A percentile compares a stretch with the other conserved stretches of the same genome.
Conservation (phyloP, 1,140 invertebrate genomes). For the Pollicipes pollicipes region DNA sequence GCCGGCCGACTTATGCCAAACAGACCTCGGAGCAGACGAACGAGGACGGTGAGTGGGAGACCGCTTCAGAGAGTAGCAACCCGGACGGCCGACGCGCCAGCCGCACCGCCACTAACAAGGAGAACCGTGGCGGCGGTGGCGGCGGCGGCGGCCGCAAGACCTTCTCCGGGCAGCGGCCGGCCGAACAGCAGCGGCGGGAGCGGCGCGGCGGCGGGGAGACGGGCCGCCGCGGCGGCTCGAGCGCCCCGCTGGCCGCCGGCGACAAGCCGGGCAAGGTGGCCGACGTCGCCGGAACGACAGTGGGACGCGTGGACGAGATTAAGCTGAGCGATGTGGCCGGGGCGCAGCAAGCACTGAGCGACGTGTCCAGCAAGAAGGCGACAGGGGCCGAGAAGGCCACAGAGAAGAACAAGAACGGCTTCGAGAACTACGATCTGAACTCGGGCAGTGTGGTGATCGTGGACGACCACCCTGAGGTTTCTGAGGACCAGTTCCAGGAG, state of each 20-base stretch:
- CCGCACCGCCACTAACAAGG: slow-evolving; percentile 17
- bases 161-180: slow-evolving; percentile 13
- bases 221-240: slow-evolving; percentile 15
- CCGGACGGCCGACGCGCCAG: slow-evolving; percentile 24
- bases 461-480: slow-evolving; percentile 36
- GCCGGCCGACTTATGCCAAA: neutral
- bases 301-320: slow-evolving; percentile 39
- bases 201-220: slow-evolving; percentile 15
- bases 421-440: neutral
- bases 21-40: slow-evolving; percentile 20
- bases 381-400: neutral
- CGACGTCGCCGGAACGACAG: slow-evolving; percentile 29
- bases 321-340: slow-evolving; percentile 36
- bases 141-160: too few relatives aligned
- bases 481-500: slow-evolving; percentile 21
- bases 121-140: slow-evolving; percentile 19
- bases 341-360: slow-evolving; percentile 38
- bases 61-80: slow-evolving; percentile 41
- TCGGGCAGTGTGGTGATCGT: slow-evolving; percentile 33
- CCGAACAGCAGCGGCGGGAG: slow-evolving; percentile 14
- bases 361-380: slow-evolving; percentile 30
- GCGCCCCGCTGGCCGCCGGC: slow-evolving; percentile 14
- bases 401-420: neutral
- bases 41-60: slow-evolving; percentile 38
- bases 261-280: slow-evolving; percentile 14